These are phyloP conservation scores for Phenganax subtilis DNA, from an alignment of 92 coral and sea anemone species.

Conservation along the genomic window DNA sequence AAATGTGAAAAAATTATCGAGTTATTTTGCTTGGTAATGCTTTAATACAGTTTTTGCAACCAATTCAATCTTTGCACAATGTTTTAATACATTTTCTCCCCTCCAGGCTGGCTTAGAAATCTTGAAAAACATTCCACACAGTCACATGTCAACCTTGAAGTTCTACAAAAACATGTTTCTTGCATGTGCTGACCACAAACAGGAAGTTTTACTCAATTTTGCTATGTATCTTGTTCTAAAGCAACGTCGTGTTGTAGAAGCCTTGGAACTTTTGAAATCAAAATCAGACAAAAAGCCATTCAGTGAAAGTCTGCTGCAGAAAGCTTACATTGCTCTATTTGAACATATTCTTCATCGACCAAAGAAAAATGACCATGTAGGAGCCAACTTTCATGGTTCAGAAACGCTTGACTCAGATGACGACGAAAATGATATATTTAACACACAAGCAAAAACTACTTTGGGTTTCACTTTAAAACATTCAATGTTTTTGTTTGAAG, in stretches of 20 bases:
- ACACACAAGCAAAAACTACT: constrained; percentile 26
- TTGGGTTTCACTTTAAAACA: constrained; percentile 61
- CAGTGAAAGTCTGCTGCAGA: constrained; percentile 43
- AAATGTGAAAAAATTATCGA: constrained; percentile 56
- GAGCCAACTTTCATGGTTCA: background rate
- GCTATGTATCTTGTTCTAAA: constrained; percentile 61
- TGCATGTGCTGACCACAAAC: constrained; percentile 57
- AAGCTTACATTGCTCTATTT: constrained; percentile 72
- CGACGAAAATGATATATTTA: background rate
- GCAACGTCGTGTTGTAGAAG: constrained; percentile 66
- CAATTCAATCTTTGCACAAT: background rate
- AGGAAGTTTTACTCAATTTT: constrained; percentile 69
- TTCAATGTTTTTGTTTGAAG: constrained; percentile 56
- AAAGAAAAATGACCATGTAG: constrained; percentile 30
- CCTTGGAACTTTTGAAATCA: constrained; percentile 63
- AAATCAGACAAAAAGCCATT: constrained; percentile 55
- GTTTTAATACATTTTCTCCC: background rate
- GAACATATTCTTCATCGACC: constrained; percentile 64
- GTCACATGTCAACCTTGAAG: constrained; percentile 54
- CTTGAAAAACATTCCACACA: constrained; percentile 48
- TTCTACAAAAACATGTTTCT: constrained; percentile 71
- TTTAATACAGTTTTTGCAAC: background rate
- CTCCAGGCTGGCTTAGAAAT: constrained; percentile 72
- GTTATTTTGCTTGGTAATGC: constrained; percentile 71
- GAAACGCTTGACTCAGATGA: constrained; percentile 11